phyloP scores from a whole-genome alignment of 1,140 invertebrate species.

The Euwallacea fornicatus region DNA sequence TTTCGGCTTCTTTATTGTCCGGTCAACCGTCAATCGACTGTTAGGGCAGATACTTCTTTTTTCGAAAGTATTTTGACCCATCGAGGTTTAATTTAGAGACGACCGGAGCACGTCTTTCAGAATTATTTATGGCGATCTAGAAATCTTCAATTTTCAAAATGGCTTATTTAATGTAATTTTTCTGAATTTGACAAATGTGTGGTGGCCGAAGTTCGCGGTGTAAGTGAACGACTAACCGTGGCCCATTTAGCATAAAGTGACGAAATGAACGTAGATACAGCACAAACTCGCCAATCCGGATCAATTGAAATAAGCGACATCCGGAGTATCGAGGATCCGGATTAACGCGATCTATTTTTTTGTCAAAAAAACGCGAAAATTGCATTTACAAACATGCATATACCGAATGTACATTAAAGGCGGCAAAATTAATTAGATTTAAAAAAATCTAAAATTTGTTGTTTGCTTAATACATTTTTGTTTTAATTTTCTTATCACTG shows the following conservation, averaged over 20 bases:
- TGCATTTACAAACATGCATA: not conserved
- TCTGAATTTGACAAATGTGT: too few species aligned
- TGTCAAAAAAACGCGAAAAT: not conserved
- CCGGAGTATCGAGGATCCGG: too few species aligned
- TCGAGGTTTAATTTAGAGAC: too few species aligned
- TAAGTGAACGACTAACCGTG: too few species aligned
- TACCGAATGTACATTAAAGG: not conserved
- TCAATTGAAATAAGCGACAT: not conserved
- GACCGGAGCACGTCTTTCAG: too few species aligned
- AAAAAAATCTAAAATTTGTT: not conserved
- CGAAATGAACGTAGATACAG: not conserved
- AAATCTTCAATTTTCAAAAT: too few species aligned
- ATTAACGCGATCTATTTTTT: not conserved
- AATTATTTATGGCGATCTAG: too few species aligned
- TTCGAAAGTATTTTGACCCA: too few species aligned
- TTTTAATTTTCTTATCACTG: not conserved
- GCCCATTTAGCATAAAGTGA: too few species aligned
- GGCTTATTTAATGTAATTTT: too few species aligned
- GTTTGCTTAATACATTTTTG: not conserved
- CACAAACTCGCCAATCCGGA: not conserved
- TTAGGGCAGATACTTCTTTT: not conserved
- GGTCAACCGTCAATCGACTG: conserved; percentile 23
- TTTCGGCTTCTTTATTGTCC: conserved; percentile 42
- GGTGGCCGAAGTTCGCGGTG: too few species aligned
- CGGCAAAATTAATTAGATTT: not conserved